Base-by-base conservation (phyloP, 2,888 invertebrate genomes). In the Penaeus monodon region DNA sequence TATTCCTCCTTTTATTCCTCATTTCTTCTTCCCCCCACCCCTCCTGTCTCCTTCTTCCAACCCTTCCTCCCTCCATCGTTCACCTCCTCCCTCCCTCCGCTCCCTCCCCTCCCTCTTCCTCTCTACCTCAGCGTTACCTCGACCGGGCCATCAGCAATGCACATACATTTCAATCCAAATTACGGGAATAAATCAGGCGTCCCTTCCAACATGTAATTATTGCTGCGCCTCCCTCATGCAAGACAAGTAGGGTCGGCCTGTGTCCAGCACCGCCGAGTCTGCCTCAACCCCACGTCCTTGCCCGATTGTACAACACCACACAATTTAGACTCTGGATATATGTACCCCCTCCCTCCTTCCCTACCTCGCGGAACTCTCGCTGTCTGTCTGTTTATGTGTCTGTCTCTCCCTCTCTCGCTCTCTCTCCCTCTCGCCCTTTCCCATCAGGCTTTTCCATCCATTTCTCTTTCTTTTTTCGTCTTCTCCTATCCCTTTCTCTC, bases 111-210 rank as follows among this genome's bases (percentile, higher is more conserved):
- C 74, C 74, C 83, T 44, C 63, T 76, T 33, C 33, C 74, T 76
- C 44, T 33, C 84, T 24, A n/a, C 80, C 80, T 81, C 85, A 74
- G 44, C 85, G 84, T 81, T 81, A 79, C 57, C 81, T 78, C 78
- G 81, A 49, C 78, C 81, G 66, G 80, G 81, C 85, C 81, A 85
- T 85, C 85, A 85, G 85, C 85, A 85, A 85, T 85, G 85, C 85
- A 85, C 85, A 85, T 85, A 85, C 85, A 85, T 85, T 85, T 85
- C 85, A 85, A 85, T 85, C 85, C 85, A 85, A 85, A 85, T 85
- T 85, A 85, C 85, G 85, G 81, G 85, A 85, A 85, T 85, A 85
- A 85, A 85, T 85, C 85, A 85, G 85, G 85, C 85, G 85, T 85
- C 85, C 85, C 81, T 81, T 73, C 85, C 85, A 85, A 76, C 44